Evolutionary conservation across 2,888 invertebrate species (phyloP), one percentile per base, ranked within the genome.

Genomic region (Steromphala cineraria): DNA sequence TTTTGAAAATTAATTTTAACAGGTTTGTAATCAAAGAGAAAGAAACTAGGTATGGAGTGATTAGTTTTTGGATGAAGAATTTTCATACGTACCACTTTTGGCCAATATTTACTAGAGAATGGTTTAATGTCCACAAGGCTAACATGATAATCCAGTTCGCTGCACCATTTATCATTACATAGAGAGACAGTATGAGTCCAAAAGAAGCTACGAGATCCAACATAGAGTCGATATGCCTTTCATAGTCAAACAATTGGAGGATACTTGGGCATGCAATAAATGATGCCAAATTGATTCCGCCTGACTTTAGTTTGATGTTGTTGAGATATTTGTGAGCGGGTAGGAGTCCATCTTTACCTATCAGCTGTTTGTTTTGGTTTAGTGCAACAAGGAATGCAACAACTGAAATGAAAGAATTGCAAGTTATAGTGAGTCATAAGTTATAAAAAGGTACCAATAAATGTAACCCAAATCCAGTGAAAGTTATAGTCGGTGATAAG

Each of bases 371-470:
- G 86, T 94, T 94, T 85, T 94, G 94, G 82, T 93, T 86, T 53
- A 90, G 87, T 13, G 93, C 93, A n/a, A 93, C 92, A 21, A 92
- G 84, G 84, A 93, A 94, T 10, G 93, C 93, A 15, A 93, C 89
- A 87, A 87, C 93, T 93, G 89, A 21, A 89, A 62, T 24, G 7
- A 36, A 2, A 36, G 7, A 36, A 7, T 36, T 36, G 7, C 4
- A 36, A 36, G 36, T 36, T 36, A 36, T 36, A 4, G 2, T 36
- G 36, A 36, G 2, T 36, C 7, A 7, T 36, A 36, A 36, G 36
- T 36, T 36, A 2, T 36, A 4, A n/a, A n/a, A n/a, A n/a, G n/a
- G n/a, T n/a, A n/a, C n/a, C n/a, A 36, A 36, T 36, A 2, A 36
- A 36, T 36, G 36, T 7, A 4, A 36, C 36, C 2, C 2, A 36